Evolutionary conservation across 1,140 invertebrate species (phyloP).

Genomic region (Sminthurinus signatus): DNA sequence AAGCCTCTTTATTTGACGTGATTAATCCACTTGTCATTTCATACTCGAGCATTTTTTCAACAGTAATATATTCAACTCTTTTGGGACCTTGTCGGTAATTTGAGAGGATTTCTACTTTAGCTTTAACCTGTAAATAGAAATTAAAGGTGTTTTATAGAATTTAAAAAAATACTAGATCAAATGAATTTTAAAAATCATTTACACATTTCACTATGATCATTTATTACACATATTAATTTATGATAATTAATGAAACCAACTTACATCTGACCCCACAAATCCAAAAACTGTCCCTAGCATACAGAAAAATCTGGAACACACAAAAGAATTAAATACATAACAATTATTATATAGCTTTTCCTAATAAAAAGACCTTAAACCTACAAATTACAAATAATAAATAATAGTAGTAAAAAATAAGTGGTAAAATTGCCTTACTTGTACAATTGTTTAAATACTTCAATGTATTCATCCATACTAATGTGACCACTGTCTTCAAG

Average conservation of each 20-base stretch:
- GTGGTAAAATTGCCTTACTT: slow-evolving; percentile 28
- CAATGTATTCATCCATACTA: slow-evolving; percentile 1
- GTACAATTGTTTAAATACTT: slow-evolving; percentile 3
- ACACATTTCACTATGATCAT: too few relatives aligned
- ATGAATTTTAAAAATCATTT: too few relatives aligned
- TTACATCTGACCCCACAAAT: slow-evolving; percentile 84
- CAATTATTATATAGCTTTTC: too few relatives aligned
- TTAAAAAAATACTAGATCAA: too few relatives aligned
- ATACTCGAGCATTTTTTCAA: slow-evolving; percentile 82
- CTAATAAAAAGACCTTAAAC: too few relatives aligned
- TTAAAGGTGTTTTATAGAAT: too few relatives aligned
- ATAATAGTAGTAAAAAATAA: slow-evolving; percentile 39
- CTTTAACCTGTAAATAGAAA: too few relatives aligned
- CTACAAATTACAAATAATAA: slow-evolving; percentile 7
- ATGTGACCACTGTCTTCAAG: neutral
- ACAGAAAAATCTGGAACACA: slow-evolving; percentile 64
- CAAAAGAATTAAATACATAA: too few relatives aligned
- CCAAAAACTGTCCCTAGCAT: slow-evolving; percentile 81
- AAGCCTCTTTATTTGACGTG: slow-evolving; percentile 61
- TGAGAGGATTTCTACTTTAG: slow-evolving; percentile 74
- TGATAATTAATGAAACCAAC: too few relatives aligned
- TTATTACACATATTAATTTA: too few relatives aligned
- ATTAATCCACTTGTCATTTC: slow-evolving; percentile 66
- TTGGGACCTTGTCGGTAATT: slow-evolving; percentile 58
- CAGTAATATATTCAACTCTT: slow-evolving; percentile 62